A percentile compares a stretch with the other conserved stretches of the same genome.
phyloP scores from a whole-genome alignment of 2,113 vertebrate species.

The Ranitomeya variabilis region DNA sequence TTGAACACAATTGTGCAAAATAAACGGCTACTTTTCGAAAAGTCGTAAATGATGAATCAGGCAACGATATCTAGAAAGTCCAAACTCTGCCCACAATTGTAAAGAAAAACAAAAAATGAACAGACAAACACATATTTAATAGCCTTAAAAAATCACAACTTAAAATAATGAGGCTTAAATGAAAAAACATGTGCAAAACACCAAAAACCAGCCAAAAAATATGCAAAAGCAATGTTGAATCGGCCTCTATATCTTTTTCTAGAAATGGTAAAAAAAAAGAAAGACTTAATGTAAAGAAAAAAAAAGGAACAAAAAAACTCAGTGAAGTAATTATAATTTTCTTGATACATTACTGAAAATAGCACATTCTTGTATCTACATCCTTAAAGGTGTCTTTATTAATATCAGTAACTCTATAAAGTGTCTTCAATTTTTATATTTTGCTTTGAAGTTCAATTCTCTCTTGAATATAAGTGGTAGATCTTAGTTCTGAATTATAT shows the following conservation, averaged over 20 bases:
- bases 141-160: too few species aligned
- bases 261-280: not conserved
- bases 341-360: not conserved
- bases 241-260: not conserved
- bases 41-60: too few species aligned
- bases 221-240: too few species aligned
- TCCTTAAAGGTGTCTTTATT: not conserved
- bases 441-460: not conserved
- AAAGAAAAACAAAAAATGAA: too few species aligned
- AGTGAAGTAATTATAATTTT: not conserved
- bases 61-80: too few species aligned
- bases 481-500: not conserved
- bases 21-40: too few species aligned
- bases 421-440: not conserved
- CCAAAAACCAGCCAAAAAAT: too few species aligned
- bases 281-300: not conserved
- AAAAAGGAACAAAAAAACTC: not conserved
- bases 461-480: not conserved
- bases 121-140: too few species aligned
- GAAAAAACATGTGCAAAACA: too few species aligned
- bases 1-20: too few species aligned
- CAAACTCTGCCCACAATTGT: too few species aligned
- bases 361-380: not conserved
- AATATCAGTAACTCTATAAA: not conserved
- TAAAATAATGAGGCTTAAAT: too few species aligned